Evolutionary conservation across 2,113 vertebrate species (phyloP).

Genomic region (Cheilinus undulatus): DNA sequence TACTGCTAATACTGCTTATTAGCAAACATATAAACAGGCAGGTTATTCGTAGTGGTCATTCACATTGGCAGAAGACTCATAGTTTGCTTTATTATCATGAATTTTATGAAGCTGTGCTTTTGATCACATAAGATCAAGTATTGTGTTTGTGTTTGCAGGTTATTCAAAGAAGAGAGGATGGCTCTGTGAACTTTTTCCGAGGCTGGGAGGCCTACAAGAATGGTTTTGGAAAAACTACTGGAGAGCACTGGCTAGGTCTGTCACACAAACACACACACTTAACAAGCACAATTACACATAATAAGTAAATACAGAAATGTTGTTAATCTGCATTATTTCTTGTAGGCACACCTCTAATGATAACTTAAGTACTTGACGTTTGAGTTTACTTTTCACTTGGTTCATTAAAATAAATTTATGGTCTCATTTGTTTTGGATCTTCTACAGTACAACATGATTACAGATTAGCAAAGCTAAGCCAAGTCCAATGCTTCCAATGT

Average conservation of each 20-base stretch:
- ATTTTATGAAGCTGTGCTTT: not conserved
- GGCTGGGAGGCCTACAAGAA: slow-evolving; percentile 91
- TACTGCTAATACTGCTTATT: not conserved
- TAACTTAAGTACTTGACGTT: no score
- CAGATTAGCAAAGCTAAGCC: no score
- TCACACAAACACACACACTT: slow-evolving; percentile 12
- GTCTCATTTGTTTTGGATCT: no score
- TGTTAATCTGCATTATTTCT: no score
- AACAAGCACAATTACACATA: slow-evolving; percentile 5
- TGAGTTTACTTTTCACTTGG: no score
- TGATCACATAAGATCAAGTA: not conserved
- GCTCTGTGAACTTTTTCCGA: slow-evolving; percentile 90
- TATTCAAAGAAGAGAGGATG: slow-evolving; percentile 90
- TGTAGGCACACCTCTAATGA: no score
- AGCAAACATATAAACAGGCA: not conserved
- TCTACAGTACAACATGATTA: no score
- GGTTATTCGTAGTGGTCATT: no score
- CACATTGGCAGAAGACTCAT: no score
- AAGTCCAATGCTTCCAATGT: no score
- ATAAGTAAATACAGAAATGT: no score
- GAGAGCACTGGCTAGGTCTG: slow-evolving; percentile 77
- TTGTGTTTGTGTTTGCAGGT: slow-evolving; percentile 78
- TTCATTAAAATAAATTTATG: no score
- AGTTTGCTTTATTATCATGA: not conserved
- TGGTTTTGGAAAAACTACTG: slow-evolving; percentile 84